phyloP scores from a whole-genome alignment of 2,888 invertebrate genomes.

The Opisthograptis luteolata region DNA sequence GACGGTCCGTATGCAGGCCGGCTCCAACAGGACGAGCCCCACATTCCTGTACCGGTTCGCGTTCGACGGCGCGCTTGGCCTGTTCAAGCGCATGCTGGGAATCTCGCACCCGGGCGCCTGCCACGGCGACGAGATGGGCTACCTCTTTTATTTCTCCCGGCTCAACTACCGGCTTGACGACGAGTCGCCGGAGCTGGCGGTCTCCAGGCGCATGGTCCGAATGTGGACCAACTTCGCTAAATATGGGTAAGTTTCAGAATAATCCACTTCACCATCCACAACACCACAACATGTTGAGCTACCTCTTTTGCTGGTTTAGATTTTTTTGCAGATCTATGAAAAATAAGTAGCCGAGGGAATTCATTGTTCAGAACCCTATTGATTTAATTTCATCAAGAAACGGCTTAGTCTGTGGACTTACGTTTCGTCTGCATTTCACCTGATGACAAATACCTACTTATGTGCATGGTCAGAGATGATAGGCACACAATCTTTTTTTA shows the following conservation, averaged over 20 bases:
- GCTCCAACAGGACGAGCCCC: constrained; percentile 74
- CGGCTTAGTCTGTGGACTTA: too few species aligned
- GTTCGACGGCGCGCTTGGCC: constrained; percentile 85
- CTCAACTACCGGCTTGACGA: constrained; percentile 85
- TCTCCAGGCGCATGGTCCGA: constrained; percentile 85
- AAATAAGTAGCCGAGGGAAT: too few species aligned
- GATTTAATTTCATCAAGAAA: too few species aligned
- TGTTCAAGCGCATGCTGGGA: constrained; percentile 86
- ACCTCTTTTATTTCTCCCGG: constrained; percentile 86
- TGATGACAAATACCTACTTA: too few species aligned
- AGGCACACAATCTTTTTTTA: too few species aligned
- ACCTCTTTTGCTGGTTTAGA: too few species aligned
- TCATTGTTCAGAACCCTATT: too few species aligned
- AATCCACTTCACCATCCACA: too few species aligned
- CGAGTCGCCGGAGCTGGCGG: constrained; percentile 82
- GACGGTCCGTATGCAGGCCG: constrained; percentile 73
- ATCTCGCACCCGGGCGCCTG: constrained; percentile 85
- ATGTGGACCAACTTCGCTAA: constrained; percentile 88
- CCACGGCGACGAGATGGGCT: constrained; percentile 87
- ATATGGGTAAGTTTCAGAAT: constrained; percentile 78
- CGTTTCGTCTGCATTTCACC: too few species aligned
- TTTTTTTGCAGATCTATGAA: too few species aligned
- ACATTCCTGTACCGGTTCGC: constrained; percentile 86
- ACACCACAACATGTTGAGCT: too few species aligned
- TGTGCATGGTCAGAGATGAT: too few species aligned